phyloP scores from a whole-genome alignment of 2,888 invertebrate genomes.

The Cryptocephalus moraei region DNA sequence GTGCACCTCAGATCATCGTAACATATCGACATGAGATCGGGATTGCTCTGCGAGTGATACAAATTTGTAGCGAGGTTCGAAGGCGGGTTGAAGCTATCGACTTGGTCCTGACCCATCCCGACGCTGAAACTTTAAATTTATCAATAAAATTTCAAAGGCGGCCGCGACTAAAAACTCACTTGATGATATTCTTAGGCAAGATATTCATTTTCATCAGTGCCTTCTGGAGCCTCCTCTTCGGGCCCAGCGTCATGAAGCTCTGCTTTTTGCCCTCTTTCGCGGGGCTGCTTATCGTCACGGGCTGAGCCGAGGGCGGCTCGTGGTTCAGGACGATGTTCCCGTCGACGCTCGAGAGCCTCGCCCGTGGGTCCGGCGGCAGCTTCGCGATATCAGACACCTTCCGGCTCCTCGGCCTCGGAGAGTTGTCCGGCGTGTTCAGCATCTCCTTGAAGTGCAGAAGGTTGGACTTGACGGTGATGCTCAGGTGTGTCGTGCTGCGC shows the following conservation, averaged over 20 bases:
- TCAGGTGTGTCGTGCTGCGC: conserved; percentile 87
- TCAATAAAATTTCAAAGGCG: too few species aligned
- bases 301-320: conserved; percentile 40
- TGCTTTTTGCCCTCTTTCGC: conserved; percentile 50
- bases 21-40: conserved; percentile 72
- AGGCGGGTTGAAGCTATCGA: conserved; percentile 47
- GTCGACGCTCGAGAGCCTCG: conserved; percentile 72
- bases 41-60: conserved; percentile 82
- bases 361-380: conserved; percentile 59
- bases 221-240: conserved; percentile 73
- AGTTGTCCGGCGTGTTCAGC: conserved; percentile 68
- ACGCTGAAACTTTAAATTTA: conserved; percentile 18
- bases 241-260: conserved; percentile 81
- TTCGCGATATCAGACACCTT: conserved; percentile 50
- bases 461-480: conserved; percentile 95
- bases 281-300: conserved; percentile 50
- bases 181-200: conserved; percentile 70
- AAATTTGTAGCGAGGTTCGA: conserved; percentile 51
- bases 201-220: conserved; percentile 85
- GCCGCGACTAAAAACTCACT: conserved; percentile 21
- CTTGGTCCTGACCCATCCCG: conserved; percentile 50
- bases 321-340: conserved; percentile 31
- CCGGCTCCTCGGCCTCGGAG: conserved; percentile 59
- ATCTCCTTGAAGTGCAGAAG: conserved; percentile 76
- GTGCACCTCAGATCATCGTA: conserved; percentile 71